These are phyloP conservation scores for Altica lythri DNA, from an alignment of 2,888 invertebrate genomes.

Conservation along the genomic window DNA sequence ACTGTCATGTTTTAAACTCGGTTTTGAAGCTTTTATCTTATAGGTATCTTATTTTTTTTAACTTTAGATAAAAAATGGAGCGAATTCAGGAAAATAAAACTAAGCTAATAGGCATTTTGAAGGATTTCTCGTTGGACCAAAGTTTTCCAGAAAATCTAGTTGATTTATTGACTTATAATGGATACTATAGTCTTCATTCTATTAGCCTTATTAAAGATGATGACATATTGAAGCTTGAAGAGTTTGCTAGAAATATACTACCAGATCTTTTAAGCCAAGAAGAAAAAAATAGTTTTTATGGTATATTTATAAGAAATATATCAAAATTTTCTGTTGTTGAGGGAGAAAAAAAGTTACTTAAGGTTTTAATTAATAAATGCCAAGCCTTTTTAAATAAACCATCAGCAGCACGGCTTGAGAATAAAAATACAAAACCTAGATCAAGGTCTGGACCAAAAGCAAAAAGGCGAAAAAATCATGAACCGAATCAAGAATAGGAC, in stretches of 20 bases:
- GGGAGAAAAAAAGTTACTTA: background rate
- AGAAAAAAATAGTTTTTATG: conserved; percentile 7
- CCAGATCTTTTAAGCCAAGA: background rate
- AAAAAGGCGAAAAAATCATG: background rate
- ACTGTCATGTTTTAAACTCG: too few relatives aligned
- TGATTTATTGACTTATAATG: background rate
- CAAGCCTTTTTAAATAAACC: too few relatives aligned
- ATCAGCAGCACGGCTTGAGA: background rate
- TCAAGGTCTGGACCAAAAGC: background rate
- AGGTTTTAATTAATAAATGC: background rate
- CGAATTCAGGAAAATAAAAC: too few relatives aligned
- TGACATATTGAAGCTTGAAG: conserved; percentile 2
- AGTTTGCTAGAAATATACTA: background rate
- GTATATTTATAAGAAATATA: conserved; percentile 1
- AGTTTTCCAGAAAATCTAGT: conserved; percentile 2
- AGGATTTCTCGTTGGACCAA: too few relatives aligned
- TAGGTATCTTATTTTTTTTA: too few relatives aligned
- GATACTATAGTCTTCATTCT: conserved; percentile 3
- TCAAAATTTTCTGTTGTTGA: background rate
- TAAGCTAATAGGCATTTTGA: too few relatives aligned
- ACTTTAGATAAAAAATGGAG: too few relatives aligned
- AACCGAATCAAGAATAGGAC: background rate
- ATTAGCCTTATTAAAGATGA: conserved; percentile 1
- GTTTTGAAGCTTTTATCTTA: too few relatives aligned
- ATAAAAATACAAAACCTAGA: background rate